phyloP scores from a whole-genome alignment of 1,140 invertebrate genomes.

The Episyrphus balteatus region DNA sequence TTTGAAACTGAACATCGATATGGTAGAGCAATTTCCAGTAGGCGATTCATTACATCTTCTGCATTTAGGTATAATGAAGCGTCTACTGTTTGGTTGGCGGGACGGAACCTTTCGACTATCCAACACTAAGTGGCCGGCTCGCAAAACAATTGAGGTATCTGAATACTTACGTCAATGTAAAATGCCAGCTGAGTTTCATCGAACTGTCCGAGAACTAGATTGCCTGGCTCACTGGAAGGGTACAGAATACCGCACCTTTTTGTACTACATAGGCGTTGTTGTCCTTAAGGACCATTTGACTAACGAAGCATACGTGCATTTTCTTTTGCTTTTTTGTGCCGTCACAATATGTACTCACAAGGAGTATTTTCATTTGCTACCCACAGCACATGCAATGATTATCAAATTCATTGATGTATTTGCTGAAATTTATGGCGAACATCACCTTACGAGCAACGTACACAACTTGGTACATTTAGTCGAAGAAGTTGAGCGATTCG shows the following conservation, averaged over 20 bases:
- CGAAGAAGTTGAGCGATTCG: not conserved
- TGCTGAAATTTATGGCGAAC: not conserved
- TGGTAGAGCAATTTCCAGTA: constrained; percentile 18
- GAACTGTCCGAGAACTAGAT: not conserved
- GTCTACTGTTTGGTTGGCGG: not conserved
- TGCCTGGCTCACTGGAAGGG: constrained; percentile 3
- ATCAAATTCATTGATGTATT: not conserved
- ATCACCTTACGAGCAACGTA: not conserved
- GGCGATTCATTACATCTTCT: constrained; percentile 16
- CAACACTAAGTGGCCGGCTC: constrained; percentile 4
- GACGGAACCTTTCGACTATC: constrained; percentile 9
- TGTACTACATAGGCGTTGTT: not conserved
- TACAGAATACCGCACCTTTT: constrained; percentile 1
- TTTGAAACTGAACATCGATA: constrained; percentile 10
- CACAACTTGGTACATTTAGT: not conserved
- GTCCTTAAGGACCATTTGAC: not conserved
- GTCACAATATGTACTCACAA: not conserved
- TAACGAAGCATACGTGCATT: not conserved
- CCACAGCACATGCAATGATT: not conserved
- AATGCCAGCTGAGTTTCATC: not conserved
- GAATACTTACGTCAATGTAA: not conserved
- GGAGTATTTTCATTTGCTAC: not conserved
- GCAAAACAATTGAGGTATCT: not conserved
- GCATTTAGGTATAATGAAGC: constrained; percentile 4
- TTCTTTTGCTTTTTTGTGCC: not conserved